Conservation (phyloP, 2,113 vertebrate genomes). For the Phodopus roborovskii region DNA sequence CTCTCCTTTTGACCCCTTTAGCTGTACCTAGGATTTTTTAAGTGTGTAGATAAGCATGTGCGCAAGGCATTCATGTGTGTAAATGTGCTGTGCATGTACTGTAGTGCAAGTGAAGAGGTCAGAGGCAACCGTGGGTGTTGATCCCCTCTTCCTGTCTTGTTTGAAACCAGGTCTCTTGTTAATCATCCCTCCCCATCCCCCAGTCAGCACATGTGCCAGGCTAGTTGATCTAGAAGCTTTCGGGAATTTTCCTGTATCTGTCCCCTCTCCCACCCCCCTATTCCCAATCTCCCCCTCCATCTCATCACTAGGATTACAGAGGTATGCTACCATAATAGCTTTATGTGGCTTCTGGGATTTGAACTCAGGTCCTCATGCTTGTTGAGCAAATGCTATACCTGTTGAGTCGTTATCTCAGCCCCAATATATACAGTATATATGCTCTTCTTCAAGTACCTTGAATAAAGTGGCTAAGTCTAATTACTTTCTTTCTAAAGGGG, state of each 20-base stretch:
- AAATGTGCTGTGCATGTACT: background rate
- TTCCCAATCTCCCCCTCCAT: too few species aligned
- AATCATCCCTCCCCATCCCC: too few species aligned
- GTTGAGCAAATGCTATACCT: too few species aligned
- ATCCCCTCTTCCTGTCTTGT: background rate
- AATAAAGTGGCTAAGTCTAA: background rate
- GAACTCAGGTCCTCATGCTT: background rate
- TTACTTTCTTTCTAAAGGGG: background rate
- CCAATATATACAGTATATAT: too few species aligned
- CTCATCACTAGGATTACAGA: background rate
- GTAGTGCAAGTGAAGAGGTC: background rate
- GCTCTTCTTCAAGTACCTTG: background rate
- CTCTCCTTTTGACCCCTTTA: background rate
- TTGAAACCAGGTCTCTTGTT: background rate
- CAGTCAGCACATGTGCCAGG: background rate
- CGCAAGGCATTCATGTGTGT: background rate
- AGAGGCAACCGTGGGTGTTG: background rate
- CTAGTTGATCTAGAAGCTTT: background rate
- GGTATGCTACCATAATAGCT: background rate
- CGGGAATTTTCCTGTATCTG: background rate
- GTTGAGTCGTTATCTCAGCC: background rate
- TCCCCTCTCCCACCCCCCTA: too few species aligned
- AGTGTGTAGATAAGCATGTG: background rate
- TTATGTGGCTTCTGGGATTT: background rate
- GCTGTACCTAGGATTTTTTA: background rate